Percentiles rank a stretch among this genome's conserved stretches.
Conservation (phyloP, 2,888 invertebrate genomes). For the Ernsta delagoae region DNA sequence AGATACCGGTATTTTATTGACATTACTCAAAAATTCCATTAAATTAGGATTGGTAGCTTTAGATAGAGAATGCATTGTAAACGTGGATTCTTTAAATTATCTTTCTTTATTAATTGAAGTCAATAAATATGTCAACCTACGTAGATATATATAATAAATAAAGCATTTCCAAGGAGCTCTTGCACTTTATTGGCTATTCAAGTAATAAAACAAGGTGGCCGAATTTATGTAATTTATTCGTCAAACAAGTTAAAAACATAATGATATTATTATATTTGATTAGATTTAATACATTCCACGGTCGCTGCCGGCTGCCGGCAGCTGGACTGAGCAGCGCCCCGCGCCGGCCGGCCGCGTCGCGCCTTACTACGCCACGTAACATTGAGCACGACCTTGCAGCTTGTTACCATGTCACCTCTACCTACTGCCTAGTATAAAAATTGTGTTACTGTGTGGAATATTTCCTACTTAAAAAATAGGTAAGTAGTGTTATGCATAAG, state of each 20-base stretch:
- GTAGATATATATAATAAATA: too few species aligned
- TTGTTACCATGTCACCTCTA: constrained; percentile 61
- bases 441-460: constrained; percentile 13
- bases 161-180: background rate
- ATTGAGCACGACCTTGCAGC: constrained; percentile 76
- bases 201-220: background rate
- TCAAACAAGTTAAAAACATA: constrained; percentile 19
- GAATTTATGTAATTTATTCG: constrained; percentile 18
- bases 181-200: background rate
- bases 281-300: constrained; percentile 23
- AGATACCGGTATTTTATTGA: too few species aligned
- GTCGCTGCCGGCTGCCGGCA: constrained; percentile 15
- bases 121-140: too few species aligned
- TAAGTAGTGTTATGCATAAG: too few species aligned
- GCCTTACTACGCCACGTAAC: constrained; percentile 49
- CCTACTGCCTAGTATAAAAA: constrained; percentile 36
- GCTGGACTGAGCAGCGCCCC: constrained; percentile 26
- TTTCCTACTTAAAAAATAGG: constrained; percentile 2
- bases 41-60: too few species aligned
- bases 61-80: too few species aligned
- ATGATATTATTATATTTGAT: too few species aligned
- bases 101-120: too few species aligned
- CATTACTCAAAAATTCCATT: too few species aligned
- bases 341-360: constrained; percentile 44
- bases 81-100: too few species aligned